Evolutionary conservation across 1,140 invertebrate genomes (phyloP), one percentile per base, ranked within the genome.

Genomic region (Planococcus citri): DNA sequence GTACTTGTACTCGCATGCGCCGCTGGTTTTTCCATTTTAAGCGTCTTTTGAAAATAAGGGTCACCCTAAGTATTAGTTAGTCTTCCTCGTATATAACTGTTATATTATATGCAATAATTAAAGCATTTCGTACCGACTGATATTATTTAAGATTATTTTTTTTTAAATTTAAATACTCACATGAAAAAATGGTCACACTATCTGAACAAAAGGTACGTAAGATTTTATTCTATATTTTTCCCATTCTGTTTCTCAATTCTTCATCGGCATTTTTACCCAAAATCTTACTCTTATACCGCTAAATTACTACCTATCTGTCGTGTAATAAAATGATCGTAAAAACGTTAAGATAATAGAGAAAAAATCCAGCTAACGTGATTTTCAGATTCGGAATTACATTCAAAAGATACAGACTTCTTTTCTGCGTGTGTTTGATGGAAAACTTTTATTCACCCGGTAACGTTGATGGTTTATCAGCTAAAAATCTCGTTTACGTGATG

Each of bases 21-120:
- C n/a, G 41, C 41, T 20, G 41, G 41, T 51, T 51, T 51, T 51
- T 20, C n/a, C 41, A 51, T 51, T 51, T 9, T 51, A 51, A 51
- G 41, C 41, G 41, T 51, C 41, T 51, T 51, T 51, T 51, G 6
- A 51, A 51, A 51, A 51, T 51, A 51, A 51, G 41, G 41, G 41
- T 51, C 41, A 51, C 41, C 41, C 41, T 51, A 51, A 51, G 41
- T 51, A 51, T 51, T 51, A 51, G 41, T 51, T 51, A 51, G 41
- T 51, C 41, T 51, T 51, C 41, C 41, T 51, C 41, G 41, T 51
- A 51, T 51, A 51, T 51, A 51, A 51, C 6, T 51, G 41, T 51
- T 51, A 51, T n/a, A n/a, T 51, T 51, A 51, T 51, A 51, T 51
- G 41, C 41, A 51, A 51, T 51, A 51, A 51, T 51, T 51, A 51